phyloP scores from a whole-genome alignment of 1,140 invertebrate species.

The Lasioglossum albipes region DNA sequence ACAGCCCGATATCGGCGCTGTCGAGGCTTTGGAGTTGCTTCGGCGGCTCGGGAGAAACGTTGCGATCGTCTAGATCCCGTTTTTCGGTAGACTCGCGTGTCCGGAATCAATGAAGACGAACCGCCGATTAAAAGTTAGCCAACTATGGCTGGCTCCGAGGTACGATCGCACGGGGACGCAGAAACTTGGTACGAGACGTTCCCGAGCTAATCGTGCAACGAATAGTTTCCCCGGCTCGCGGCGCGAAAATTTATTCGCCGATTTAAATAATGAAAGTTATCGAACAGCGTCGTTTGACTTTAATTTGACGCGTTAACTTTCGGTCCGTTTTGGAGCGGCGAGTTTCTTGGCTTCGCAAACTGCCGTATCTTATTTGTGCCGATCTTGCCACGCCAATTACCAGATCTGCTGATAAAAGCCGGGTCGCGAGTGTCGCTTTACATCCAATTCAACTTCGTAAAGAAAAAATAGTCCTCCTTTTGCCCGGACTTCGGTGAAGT shows the following conservation, averaged over 20 bases:
- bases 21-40: conserved; percentile 9
- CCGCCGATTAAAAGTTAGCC: not conserved
- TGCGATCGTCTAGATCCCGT: not conserved
- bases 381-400: not conserved
- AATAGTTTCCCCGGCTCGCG: not conserved
- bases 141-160: not conserved
- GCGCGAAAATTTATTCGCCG: not conserved
- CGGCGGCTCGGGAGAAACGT: not conserved
- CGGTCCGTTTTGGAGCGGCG: not conserved
- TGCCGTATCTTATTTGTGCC: not conserved
- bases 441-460: not conserved
- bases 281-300: too few species aligned
- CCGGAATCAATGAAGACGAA: not conserved
- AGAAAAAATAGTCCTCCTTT: not conserved
- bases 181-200: not conserved
- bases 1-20: conserved; percentile 30
- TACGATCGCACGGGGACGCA: not conserved
- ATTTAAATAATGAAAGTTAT: too few species aligned
- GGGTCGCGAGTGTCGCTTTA: not conserved
- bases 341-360: not conserved
- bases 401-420: not conserved
- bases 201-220: not conserved
- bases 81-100: not conserved
- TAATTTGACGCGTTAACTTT: too few species aligned
- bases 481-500: not conserved